phyloP scores from a whole-genome alignment of 2,888 invertebrate genomes.

The Dasypolia templi region DNA sequence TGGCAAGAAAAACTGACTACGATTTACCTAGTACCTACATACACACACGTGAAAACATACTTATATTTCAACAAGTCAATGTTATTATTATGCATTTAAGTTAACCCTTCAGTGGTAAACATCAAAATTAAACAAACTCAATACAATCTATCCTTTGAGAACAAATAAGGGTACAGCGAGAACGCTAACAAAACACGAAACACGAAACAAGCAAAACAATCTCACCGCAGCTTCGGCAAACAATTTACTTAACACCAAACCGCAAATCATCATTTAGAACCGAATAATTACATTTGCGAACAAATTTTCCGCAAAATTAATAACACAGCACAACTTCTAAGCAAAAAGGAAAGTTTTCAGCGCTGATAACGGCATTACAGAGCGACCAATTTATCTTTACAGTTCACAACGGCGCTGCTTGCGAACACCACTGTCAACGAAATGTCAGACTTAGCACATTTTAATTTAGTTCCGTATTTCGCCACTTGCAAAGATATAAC shows the following conservation, averaged over 20 bases:
- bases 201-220: constrained; percentile 49
- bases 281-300: constrained; percentile 64
- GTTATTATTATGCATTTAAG: not conserved
- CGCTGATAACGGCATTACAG: constrained; percentile 71
- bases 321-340: constrained; percentile 63
- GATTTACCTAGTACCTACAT: not conserved
- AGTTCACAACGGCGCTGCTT: constrained; percentile 24
- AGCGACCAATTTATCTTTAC: constrained; percentile 32
- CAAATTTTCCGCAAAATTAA: constrained; percentile 62
- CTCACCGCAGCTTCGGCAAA: constrained; percentile 47
- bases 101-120: constrained; percentile 18
- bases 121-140: constrained; percentile 34
- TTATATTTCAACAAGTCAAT: not conserved
- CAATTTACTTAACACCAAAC: constrained; percentile 64
- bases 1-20: not conserved
- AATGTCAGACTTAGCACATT: constrained; percentile 40
- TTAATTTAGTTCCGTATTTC: constrained; percentile 30
- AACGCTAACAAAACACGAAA: constrained; percentile 23
- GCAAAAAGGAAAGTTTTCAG: constrained; percentile 70
- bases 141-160: constrained; percentile 35
- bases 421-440: constrained; percentile 10
- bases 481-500: constrained; percentile 19
- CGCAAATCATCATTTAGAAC: constrained; percentile 66
- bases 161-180: constrained; percentile 22
- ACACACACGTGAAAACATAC: not conserved